A percentile compares a stretch with the other conserved stretches of the same genome.
phyloP scores from a whole-genome alignment of 1,140 invertebrate species.

The Lethrus apterus region DNA sequence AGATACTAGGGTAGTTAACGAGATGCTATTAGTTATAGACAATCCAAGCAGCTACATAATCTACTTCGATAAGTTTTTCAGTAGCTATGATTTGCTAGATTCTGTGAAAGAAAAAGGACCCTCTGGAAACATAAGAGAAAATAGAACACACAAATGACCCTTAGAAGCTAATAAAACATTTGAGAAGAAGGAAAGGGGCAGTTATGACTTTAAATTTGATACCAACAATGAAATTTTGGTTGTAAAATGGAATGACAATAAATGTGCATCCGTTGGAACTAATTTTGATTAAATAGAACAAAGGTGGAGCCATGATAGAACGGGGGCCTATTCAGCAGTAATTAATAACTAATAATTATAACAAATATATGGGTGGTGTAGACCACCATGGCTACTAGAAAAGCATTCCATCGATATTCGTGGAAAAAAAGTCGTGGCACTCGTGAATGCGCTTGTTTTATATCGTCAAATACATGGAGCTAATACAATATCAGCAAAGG shows the following conservation, averaged over 20 bases:
- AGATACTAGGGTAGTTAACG: neutral
- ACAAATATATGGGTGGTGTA: too few relatives aligned
- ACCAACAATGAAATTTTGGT: constrained; percentile 21
- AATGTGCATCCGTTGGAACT: constrained; percentile 26
- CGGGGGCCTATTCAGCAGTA: neutral
- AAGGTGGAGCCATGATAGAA: too few relatives aligned
- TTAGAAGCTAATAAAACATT: constrained; percentile 15
- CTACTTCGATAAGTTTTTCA: too few relatives aligned
- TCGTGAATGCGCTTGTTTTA: constrained; percentile 16
- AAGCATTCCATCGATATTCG: constrained; percentile 18
- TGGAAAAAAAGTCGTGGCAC: constrained; percentile 19
- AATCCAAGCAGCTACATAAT: constrained; percentile 12
- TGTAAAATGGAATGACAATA: too few relatives aligned
- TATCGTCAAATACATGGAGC: constrained; percentile 8
- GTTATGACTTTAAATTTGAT: constrained; percentile 25
- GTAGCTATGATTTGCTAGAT: constrained; percentile 29
- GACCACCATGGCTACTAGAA: constrained; percentile 20
- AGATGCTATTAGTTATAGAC: neutral
- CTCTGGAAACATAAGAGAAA: constrained; percentile 28
- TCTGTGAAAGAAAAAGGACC: constrained; percentile 29
- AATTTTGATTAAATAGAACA: too few relatives aligned
- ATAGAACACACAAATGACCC: constrained; percentile 21
- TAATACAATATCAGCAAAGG: constrained; percentile 15
- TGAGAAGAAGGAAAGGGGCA: constrained; percentile 19
- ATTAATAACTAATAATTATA: too few relatives aligned